Base-by-base conservation (phyloP, 2,888 invertebrate genomes). In the Zaprionus lineosus region DNA sequence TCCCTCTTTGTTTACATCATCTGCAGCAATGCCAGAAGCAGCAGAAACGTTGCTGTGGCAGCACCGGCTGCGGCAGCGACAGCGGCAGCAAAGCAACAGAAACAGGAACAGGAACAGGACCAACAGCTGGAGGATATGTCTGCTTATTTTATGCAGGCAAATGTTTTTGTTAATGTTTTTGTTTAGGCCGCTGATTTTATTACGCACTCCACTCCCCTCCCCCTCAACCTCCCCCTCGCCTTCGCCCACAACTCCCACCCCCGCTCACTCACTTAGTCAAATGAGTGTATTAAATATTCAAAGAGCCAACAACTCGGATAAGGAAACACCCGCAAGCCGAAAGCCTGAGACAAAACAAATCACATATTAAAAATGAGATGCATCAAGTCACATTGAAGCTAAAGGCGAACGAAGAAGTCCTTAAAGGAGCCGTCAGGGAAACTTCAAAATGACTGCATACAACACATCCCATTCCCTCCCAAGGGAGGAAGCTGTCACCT, bases 161-260 rank as follows among this genome's bases (percentile, higher is more conserved):
- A 67, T 63, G 68, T 69, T 67, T 36, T 69, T 59, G 63, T 58
- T 67, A 63, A 64, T 68, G 58, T 81, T 77, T 71, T 77, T 68
- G 65, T 58, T 77, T 74, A 61, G 58, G 51, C 55, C 60, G 61
- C 66, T 73, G 59, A 73, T 64, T 69, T 68, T 78, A 71, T 68
- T 71, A 68, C 55, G 48, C 41, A 57, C 51, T 61, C 19, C 12
- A 28, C 14, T 16, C 14, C 36, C 19, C 19, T 16, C 21, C 48
- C 36, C 58, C 48, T 56, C 58, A 48, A 48, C 46, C n/a, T n/a
- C n/a, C 19, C 12, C 24, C 14, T 16, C 14, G 16, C 19, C 19
- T 16, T 28, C 48, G 29, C 58, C 48, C 48, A 48, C 40, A 48
- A 40, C n/a, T n/a, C n/a, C n/a, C n/a, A n/a, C n/a, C n/a, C n/a